A percentile compares a stretch with the other conserved stretches of the same genome.
These are phyloP conservation scores for Planiliza haematocheilus DNA, from an alignment of 2,113 vertebrate species.

Conservation along the genomic window DNA sequence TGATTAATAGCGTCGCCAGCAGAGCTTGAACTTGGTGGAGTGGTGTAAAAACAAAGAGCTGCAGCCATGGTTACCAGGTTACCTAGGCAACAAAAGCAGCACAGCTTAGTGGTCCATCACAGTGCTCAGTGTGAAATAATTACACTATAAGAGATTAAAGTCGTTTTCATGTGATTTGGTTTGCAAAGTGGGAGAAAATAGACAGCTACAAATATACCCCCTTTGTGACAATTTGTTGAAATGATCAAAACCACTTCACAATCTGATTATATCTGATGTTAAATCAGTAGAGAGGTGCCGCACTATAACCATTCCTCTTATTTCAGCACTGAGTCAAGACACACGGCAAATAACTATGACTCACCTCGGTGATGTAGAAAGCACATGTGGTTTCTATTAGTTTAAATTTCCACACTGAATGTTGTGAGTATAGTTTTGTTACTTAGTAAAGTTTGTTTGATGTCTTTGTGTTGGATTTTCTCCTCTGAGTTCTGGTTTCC, in stretches of 20 bases:
- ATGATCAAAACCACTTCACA: not conserved
- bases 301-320: not conserved
- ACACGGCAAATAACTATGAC: slow-evolving; percentile 17
- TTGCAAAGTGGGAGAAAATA: slow-evolving; percentile 27
- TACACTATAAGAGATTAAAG: not conserved
- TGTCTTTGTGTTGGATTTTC: not conserved
- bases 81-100: slow-evolving; percentile 61
- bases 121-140: slow-evolving; percentile 21
- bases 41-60: slow-evolving; percentile 58
- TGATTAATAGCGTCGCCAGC: slow-evolving; percentile 51
- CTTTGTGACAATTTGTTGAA: slow-evolving; percentile 23
- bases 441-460: not conserved
- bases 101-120: slow-evolving; percentile 12
- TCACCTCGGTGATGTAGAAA: slow-evolving; percentile 23
- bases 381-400: not conserved
- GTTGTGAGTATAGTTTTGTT: not conserved
- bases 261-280: not conserved
- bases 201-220: slow-evolving; percentile 15
- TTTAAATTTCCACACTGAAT: not conserved
- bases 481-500: no score
- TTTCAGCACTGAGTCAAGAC: not conserved
- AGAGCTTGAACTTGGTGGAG: slow-evolving; percentile 42
- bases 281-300: not conserved
- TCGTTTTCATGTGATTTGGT: slow-evolving; percentile 25
- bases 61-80: slow-evolving; percentile 65